Evolutionary conservation across 2,888 invertebrate species (phyloP), one percentile per base, ranked within the genome.

Genomic region (Drosophila antonietae): DNA sequence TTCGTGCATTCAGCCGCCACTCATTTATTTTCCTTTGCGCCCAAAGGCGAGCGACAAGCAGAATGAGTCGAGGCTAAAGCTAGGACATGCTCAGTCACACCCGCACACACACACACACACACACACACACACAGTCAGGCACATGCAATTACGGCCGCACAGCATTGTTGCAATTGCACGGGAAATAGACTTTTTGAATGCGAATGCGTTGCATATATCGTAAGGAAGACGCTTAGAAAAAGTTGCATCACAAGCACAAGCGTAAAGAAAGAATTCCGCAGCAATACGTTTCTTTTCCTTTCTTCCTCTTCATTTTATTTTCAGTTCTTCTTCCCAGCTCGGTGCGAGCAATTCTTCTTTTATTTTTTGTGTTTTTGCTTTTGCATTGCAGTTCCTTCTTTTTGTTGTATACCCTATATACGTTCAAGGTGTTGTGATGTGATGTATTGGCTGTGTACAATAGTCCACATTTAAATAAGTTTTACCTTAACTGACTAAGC

Each of bases 141-240:
- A 67, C 57, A 53, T 43, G 69, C 78, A 78, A 70, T 60, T 76
- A 87, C 68, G 68, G 75, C 69, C 53, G 31, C 69, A 66, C 60
- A 70, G 80, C 88, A 84, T 89, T 87, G 85, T 84, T 88, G 85
- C 85, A 85, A 78, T 83, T 89, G 88, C 83, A 80, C 78, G 85
- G 89, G 78, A 86, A 86, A 86, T 85, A 89, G 88, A 89, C 84
- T 87, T 81, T 84, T 81, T 85, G 86, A 86, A 86, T 86, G 83
- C 81, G 83, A 85, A 89, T 86, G 70, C 79, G 68, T 82, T 75
- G 86, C 90, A 89, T 90, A 89, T 87, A 88, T 81, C 88, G 79
- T 61, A 68, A 53, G 86, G 74, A 69, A 88, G 71, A 77, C 59
- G 90, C 80, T 88, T 89, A 79, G 81, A 85, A 81, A 83, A 83